Evolutionary conservation across 2,113 vertebrate species (phyloP), one percentile per base, ranked within the genome.

Genomic region (Apodemus speciosus): DNA sequence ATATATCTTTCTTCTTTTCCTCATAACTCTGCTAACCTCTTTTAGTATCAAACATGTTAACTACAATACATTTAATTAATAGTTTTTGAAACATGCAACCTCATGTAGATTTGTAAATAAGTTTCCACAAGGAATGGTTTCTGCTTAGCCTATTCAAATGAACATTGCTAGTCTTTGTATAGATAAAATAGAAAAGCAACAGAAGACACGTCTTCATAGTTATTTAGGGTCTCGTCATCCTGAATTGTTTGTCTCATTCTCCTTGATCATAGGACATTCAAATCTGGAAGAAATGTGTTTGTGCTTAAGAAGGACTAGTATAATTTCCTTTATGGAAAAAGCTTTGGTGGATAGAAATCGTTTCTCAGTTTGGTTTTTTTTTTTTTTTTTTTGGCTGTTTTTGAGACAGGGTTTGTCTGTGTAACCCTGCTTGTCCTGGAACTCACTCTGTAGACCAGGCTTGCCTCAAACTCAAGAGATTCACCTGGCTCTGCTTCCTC

Each of bases 41-140:
- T 35, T 60, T 20, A n/a, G 81, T 60, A 53, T 53, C 62, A 83
- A 84, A 58, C 14, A 46, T 68, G 80, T 43, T 72, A 91, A 58
- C 38, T 64, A 86, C 56, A 77, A 79, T 79, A 56, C 5, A 46
- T 88, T 87, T 14, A 56, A 6, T 71, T 81, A 71, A 49, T 30
- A 62, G 53, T 18, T 73, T 81, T 85, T 85, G 35, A 11, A 84
- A 85, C 21, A 43, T 30, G 35, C 13, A 75, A 23, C 21, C 43
- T 88, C 3, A 35, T 86, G 88, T 58, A 88, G 43, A 91, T 75
- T 83, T 72, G 58, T 75, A 51, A 92, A 60, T 91, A 16, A 81
- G 40, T 18, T 83, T 93, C 53, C 46, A 72, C 58, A 51, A 91
- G 43, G 38, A 30, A 73, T 30, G 73, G 14, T 85, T 38, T 73